Evolutionary conservation across 1,140 invertebrate genomes (phyloP).

Genomic region (Trichogramma pretiosum): DNA sequence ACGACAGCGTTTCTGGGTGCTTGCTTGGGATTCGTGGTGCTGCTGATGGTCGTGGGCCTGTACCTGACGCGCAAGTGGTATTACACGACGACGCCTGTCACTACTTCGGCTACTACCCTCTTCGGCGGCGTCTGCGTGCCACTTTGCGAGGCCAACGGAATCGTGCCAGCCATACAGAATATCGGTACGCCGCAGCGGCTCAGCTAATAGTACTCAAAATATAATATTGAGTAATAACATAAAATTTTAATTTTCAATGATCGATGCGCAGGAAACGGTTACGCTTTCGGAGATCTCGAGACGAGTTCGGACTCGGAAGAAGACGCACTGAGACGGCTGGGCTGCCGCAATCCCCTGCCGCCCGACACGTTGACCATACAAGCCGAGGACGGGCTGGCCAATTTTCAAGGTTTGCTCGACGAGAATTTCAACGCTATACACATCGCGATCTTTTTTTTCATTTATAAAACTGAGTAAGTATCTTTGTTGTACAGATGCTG

Average conservation of each 20-base stretch:
- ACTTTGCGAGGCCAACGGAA: slow-evolving; percentile 39
- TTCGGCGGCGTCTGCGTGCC: slow-evolving; percentile 44
- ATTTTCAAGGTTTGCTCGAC: slow-evolving; percentile 13
- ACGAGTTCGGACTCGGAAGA: slow-evolving; percentile 69
- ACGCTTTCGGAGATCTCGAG: slow-evolving; percentile 45
- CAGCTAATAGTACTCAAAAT: neutral
- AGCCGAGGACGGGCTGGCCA: slow-evolving; percentile 38
- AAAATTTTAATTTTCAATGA: neutral
- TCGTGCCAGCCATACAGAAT: slow-evolving; percentile 34
- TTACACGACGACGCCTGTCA: slow-evolving; percentile 45
- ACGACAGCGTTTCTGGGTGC: slow-evolving; percentile 69
- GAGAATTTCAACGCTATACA: neutral
- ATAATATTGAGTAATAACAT: too few species aligned
- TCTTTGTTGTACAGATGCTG: slow-evolving; percentile 7
- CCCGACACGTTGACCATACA: slow-evolving; percentile 40
- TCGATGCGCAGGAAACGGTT: slow-evolving; percentile 33
- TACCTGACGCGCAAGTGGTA: slow-evolving; percentile 74
- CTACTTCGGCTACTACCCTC: slow-evolving; percentile 32
- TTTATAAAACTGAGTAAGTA: neutral
- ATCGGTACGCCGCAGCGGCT: too few species aligned
- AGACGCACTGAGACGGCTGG: slow-evolving; percentile 57
- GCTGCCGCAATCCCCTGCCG: slow-evolving; percentile 40
- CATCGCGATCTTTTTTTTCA: neutral
- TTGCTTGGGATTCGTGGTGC: slow-evolving; percentile 62
- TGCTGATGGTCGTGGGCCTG: slow-evolving; percentile 68